phyloP scores from a whole-genome alignment of 2,113 vertebrate species.

The Tricholaema leucomelas region DNA sequence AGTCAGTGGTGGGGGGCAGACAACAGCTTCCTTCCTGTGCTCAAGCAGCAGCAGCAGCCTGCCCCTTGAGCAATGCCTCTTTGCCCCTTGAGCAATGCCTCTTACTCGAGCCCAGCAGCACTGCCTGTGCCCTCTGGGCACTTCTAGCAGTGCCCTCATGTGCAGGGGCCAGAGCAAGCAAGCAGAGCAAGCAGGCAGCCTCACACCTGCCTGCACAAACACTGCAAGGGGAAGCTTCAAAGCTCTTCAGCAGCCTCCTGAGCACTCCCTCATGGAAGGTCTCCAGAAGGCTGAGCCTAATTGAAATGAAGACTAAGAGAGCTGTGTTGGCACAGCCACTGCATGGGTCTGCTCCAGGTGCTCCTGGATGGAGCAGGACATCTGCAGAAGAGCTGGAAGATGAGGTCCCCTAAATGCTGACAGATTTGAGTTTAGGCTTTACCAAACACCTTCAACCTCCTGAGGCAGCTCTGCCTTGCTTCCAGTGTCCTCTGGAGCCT shows the following conservation, averaged over 20 bases:
- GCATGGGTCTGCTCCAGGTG: not conserved
- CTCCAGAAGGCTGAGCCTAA: not conserved
- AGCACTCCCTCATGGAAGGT: not conserved
- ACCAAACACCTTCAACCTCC: not conserved
- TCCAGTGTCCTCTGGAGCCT: not conserved
- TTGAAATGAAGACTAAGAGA: not conserved
- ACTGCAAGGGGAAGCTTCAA: not conserved
- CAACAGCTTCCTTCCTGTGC: conserved; percentile 48
- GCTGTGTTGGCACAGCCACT: not conserved
- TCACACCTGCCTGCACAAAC: not conserved
- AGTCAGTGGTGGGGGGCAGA: conserved; percentile 2
- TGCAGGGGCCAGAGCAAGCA: not conserved
- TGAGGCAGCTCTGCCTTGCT: not conserved
- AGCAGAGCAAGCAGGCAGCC: not conserved
- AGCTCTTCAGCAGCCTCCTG: not conserved
- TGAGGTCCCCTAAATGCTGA: accelerated
- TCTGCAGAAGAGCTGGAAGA: not conserved
- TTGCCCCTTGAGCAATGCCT: not conserved
- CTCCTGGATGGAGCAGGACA: not conserved
- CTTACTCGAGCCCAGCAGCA: not conserved
- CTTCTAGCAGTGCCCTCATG: not conserved
- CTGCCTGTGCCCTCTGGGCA: not conserved
- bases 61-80: not conserved
- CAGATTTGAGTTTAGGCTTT: not conserved
- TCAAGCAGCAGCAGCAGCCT: not conserved